Evolutionary conservation across 1,140 invertebrate species (phyloP).

Genomic region (Brachionus plicatilis): DNA sequence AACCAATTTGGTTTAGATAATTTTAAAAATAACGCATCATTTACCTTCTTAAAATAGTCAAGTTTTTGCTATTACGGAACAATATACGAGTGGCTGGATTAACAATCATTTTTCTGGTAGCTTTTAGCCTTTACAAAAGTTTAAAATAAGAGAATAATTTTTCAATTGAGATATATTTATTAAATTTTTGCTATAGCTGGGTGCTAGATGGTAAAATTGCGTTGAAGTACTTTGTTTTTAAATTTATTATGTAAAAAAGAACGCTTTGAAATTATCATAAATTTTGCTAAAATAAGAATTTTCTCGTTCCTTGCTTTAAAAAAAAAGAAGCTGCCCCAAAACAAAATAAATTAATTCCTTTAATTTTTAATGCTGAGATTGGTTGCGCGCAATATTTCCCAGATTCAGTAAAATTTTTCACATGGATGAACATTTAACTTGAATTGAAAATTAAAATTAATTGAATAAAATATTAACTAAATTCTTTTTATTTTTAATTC

Average conservation of each 20-base stretch:
- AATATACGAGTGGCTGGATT: neutral
- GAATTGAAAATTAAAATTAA: too few relatives aligned
- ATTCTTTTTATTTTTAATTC: too few relatives aligned
- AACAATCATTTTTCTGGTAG: neutral
- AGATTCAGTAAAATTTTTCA: neutral
- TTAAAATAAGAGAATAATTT: neutral
- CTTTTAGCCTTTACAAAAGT: neutral
- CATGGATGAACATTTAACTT: too few relatives aligned
- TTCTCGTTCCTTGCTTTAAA: neutral
- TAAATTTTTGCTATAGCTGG: neutral
- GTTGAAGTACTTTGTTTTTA: neutral
- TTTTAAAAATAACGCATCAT: neutral
- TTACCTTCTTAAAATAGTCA: constrained; percentile 9
- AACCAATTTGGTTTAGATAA: neutral
- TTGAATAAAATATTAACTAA: too few relatives aligned
- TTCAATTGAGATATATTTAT: neutral
- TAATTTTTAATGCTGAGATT: neutral
- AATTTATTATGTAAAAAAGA: constrained; percentile 19
- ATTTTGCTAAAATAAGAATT: neutral
- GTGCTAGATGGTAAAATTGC: neutral
- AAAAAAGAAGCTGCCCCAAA: neutral
- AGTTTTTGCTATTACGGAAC: constrained; percentile 12
- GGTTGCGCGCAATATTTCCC: neutral
- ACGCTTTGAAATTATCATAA: constrained; percentile 26
- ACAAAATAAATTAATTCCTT: neutral